These are phyloP conservation scores for Pituophis catenifer DNA, from an alignment of 2,113 vertebrate genomes.

Conservation along the genomic window DNA sequence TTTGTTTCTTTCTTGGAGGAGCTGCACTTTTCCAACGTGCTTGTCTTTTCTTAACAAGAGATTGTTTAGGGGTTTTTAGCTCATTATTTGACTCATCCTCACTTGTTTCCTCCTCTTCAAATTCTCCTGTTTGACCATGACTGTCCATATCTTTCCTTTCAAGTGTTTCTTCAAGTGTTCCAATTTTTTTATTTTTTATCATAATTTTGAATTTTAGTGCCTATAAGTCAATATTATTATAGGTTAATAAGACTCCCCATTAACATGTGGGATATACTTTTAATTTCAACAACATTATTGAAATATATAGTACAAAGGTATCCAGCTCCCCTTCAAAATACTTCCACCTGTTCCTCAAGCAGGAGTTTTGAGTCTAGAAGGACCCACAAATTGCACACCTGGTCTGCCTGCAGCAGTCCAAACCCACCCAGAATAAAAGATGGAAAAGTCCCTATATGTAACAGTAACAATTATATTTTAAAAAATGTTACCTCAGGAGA, in stretches of 20 bases:
- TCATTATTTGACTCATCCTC: conserved; percentile 8
- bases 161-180: conserved; percentile 52
- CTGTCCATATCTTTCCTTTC: conserved; percentile 33
- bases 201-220: conserved; percentile 83
- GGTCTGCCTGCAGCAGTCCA: not conserved
- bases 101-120: fast-evolving
- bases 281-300: not conserved
- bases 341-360: not conserved
- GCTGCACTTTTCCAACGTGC: fast-evolving
- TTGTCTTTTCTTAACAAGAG: fast-evolving
- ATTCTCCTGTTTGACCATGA: conserved; percentile 53
- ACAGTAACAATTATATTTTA: not conserved
- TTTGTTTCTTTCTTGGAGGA: conserved; percentile 29
- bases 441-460: not conserved
- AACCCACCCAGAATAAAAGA: not conserved
- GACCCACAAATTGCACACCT: not conserved
- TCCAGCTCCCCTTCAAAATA: not conserved
- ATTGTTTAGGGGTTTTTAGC: not conserved
- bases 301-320: not conserved
- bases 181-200: conserved; percentile 85
- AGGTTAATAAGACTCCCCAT: not conserved
- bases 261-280: not conserved
- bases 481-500: conserved; percentile 82
- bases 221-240: conserved; percentile 55
- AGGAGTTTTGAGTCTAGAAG: not conserved